phyloP scores from a whole-genome alignment of 2,797 vertebrate genomes.

The Tolypeutes matacus region DNA sequence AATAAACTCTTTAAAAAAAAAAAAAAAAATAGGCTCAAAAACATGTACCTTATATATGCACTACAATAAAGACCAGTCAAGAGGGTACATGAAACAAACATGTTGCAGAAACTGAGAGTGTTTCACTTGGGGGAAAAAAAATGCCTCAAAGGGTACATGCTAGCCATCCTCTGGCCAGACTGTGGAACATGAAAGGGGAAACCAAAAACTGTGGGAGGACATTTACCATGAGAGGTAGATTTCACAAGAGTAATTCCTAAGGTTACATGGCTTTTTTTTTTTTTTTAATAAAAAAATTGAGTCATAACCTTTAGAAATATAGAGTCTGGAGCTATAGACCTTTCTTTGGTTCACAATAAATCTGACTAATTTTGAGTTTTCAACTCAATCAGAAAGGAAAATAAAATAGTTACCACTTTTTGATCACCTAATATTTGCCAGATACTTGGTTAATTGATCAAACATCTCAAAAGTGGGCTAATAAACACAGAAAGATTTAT shows the following conservation, averaged over 20 bases:
- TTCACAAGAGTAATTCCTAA: neutral
- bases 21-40: conserved; percentile 39
- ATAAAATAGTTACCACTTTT: conserved; percentile 2
- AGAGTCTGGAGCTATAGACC: neutral
- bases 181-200: neutral
- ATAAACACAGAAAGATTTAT: neutral
- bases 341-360: conserved; percentile 24
- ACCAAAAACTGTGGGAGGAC: neutral
- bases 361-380: conserved; percentile 44
- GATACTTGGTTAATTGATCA: neutral
- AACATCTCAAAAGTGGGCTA: conserved; percentile 7
- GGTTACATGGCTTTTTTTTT: neutral
- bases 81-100: neutral
- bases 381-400: conserved; percentile 5
- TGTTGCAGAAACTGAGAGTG: neutral
- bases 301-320: neutral
- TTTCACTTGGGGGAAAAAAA: neutral
- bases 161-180: neutral
- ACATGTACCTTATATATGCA: neutral
- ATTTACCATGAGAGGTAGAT: neutral
- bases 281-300: too few species aligned
- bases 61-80: neutral
- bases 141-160: neutral
- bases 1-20: too few species aligned
- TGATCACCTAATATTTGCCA: neutral